These are phyloP conservation scores for Carcinoscorpius rotundicauda DNA, from an alignment of 1,140 invertebrate species.

Conservation along the genomic window DNA sequence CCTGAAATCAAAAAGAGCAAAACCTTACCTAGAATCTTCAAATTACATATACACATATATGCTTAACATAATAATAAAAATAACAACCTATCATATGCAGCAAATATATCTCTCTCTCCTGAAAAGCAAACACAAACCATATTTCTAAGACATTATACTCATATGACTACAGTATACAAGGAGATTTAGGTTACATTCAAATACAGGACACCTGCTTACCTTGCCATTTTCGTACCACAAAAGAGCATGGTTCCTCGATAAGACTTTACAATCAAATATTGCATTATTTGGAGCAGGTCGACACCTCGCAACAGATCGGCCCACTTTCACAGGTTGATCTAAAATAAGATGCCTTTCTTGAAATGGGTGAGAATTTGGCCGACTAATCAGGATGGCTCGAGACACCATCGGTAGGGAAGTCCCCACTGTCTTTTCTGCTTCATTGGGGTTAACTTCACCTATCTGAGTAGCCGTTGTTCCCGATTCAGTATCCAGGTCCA, in stretches of 20 bases:
- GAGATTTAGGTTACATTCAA: too few relatives aligned
- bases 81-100: too few relatives aligned
- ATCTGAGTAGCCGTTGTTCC: too few relatives aligned
- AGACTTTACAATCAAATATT: slow-evolving; percentile 98
- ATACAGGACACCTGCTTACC: slow-evolving; percentile 31
- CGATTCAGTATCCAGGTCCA: too few relatives aligned
- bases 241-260: slow-evolving; percentile 91
- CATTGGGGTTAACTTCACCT: slow-evolving; percentile 2
- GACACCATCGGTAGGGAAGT: slow-evolving; percentile 4
- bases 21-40: too few relatives aligned
- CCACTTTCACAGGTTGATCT: slow-evolving; percentile 72
- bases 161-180: too few relatives aligned
- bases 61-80: too few relatives aligned
- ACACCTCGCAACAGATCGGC: slow-evolving; percentile 78
- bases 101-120: too few relatives aligned
- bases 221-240: slow-evolving; percentile 89
- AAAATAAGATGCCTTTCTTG: slow-evolving; percentile 56
- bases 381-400: slow-evolving; percentile 61
- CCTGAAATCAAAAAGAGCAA: too few relatives aligned
- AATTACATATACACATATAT: too few relatives aligned
- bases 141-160: too few relatives aligned
- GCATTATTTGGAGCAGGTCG: slow-evolving; percentile 65
- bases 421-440: slow-evolving; percentile 11
- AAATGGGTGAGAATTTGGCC: slow-evolving; percentile 86
- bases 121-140: too few relatives aligned